Conservation (phyloP, 2,113 vertebrate species). For the Dicaeum eximium region DNA sequence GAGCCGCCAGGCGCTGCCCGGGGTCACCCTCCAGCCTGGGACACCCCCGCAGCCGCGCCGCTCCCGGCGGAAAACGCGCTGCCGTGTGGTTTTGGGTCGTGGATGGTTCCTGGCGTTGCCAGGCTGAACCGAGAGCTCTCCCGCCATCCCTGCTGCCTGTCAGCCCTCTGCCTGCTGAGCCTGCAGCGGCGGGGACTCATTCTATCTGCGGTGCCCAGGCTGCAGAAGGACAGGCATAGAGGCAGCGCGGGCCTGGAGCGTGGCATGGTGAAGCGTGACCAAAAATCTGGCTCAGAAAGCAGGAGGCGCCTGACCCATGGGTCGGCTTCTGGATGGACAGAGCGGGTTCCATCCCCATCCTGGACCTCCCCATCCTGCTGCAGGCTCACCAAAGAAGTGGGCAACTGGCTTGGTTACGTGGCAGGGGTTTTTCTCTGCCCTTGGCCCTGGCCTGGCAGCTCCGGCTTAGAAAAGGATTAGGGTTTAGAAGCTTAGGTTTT, state of each 20-base stretch:
- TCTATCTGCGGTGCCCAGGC: background rate
- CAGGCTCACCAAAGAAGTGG: accelerated
- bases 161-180: background rate
- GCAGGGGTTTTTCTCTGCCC: background rate
- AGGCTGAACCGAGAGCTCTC: background rate
- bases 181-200: accelerated
- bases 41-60: background rate
- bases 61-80: accelerated
- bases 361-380: background rate
- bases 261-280: accelerated
- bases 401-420: background rate
- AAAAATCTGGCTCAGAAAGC: background rate
- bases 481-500: conserved; percentile 49
- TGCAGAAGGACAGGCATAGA: background rate
- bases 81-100: accelerated
- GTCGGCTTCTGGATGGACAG: background rate
- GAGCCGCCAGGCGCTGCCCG: too few relatives aligned
- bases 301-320: background rate
- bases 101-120: accelerated
- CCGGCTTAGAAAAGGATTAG: conserved; percentile 30
- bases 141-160: background rate
- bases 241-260: accelerated
- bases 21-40: too few relatives aligned
- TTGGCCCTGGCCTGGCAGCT: conserved; percentile 21
- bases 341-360: background rate